Percentiles rank a stretch among this genome's conserved stretches.
These are phyloP conservation scores for Allobates femoralis DNA, from an alignment of 2,797 vertebrate species.

Conservation along the genomic window DNA sequence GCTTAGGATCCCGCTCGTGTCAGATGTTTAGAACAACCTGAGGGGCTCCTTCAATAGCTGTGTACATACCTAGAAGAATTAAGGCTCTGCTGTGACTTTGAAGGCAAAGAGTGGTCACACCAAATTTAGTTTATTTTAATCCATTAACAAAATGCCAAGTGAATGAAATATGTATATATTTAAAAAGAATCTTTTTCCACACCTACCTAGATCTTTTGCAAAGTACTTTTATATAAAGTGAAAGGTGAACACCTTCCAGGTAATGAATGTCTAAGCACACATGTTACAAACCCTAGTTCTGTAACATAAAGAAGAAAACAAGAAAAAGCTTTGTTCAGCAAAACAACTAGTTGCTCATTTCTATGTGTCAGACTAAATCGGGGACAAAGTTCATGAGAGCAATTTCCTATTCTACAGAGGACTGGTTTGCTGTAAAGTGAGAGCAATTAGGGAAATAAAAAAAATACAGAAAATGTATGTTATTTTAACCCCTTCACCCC, in stretches of 20 bases:
- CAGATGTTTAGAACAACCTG: no score
- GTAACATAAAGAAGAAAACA: not conserved
- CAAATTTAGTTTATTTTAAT: no score
- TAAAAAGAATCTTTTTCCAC: no score
- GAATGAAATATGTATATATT: no score
- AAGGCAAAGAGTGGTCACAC: no score
- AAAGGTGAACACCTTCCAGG: not conserved
- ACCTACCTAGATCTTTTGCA: not conserved
- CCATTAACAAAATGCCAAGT: no score
- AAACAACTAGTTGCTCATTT: not conserved
- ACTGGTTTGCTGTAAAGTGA: not conserved
- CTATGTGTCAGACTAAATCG: not conserved
- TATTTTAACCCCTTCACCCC: no score
- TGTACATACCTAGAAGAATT: no score
- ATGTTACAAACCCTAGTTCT: not conserved
- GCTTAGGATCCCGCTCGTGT: no score
- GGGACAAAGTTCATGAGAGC: constrained; percentile 50
- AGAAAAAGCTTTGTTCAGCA: constrained; percentile 2
- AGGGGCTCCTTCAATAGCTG: no score
- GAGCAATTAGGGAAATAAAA: not conserved
- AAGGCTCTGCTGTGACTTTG: no score
- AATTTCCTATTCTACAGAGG: not conserved
- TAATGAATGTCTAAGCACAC: not conserved
- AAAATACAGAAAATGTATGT: no score
- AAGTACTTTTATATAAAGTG: not conserved